Evolutionary conservation across 1,140 invertebrate genomes (phyloP).

Genomic region (Pseudomyrmex sp.): DNA sequence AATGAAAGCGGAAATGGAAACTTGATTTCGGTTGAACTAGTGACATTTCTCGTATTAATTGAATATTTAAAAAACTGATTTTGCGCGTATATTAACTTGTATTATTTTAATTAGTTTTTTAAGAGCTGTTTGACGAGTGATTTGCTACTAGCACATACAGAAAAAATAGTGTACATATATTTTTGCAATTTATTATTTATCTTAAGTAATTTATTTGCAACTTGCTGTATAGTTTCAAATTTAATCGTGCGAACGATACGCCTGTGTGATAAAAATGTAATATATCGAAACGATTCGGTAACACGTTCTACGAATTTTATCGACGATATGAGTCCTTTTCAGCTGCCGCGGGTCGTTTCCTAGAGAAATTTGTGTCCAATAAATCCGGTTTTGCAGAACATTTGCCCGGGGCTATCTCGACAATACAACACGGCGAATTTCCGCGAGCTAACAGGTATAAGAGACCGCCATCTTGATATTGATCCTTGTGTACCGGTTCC

Average conservation of each 20-base stretch:
- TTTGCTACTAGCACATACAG: not conserved
- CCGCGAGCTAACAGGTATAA: conserved; percentile 32
- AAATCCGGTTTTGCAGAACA: conserved; percentile 36
- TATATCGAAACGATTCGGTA: not conserved
- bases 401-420: conserved; percentile 8
- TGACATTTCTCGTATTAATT: not conserved
- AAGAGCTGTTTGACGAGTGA: not conserved
- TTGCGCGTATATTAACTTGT: too few relatives aligned
- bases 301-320: conserved; percentile 17
- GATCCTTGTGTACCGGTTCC: conserved; percentile 33
- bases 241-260: not conserved
- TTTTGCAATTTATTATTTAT: not conserved
- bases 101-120: too few relatives aligned
- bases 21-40: too few relatives aligned
- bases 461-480: conserved; percentile 45
- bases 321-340: not conserved
- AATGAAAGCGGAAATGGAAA: not conserved
- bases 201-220: not conserved
- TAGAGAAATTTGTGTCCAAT: conserved; percentile 28
- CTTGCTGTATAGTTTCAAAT: not conserved
- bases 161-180: not conserved
- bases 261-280: not conserved
- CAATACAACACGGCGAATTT: conserved; percentile 34
- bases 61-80: not conserved
- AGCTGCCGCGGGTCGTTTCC: conserved; percentile 13